Evolutionary conservation across 2,797 vertebrate genomes (phyloP).

Genomic region (Cichlasoma orientale): DNA sequence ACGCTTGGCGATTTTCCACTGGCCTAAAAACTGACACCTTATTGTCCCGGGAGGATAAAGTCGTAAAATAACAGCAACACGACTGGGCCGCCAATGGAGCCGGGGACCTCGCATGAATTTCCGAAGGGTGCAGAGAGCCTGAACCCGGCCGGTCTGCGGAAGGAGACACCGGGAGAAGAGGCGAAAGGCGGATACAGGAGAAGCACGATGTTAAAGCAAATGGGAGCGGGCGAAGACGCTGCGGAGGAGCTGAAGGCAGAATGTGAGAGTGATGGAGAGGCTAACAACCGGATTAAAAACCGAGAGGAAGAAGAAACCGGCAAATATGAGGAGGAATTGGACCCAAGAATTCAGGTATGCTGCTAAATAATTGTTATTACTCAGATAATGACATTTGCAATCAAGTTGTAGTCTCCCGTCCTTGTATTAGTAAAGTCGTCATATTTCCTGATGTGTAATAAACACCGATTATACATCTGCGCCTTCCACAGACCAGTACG

Average conservation of each 20-base stretch:
- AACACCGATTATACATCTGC: not conserved
- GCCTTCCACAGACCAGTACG: not conserved
- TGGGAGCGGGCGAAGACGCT: constrained; percentile 41
- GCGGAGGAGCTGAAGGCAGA: constrained; percentile 29
- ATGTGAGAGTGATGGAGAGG: constrained; percentile 17
- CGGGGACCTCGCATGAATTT: constrained; percentile 68
- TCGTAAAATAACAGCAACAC: not conserved
- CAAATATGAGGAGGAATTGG: constrained; percentile 84
- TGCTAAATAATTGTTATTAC: not conserved
- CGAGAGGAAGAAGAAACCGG: constrained; percentile 46
- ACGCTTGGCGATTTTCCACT: fast-evolving
- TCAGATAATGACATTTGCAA: too few relatives aligned
- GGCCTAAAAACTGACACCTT: not conserved
- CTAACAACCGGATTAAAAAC: constrained; percentile 26
- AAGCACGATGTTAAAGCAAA: constrained; percentile 36
- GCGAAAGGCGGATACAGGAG: constrained; percentile 37
- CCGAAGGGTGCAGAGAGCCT: constrained; percentile 50
- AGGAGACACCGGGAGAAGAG: constrained; percentile 75
- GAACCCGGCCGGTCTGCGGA: constrained; percentile 53
- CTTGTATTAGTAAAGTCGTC: not conserved
- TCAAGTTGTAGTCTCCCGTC: not conserved
- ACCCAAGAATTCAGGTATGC: constrained; percentile 86
- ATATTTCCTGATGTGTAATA: not conserved
- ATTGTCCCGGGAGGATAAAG: not conserved
- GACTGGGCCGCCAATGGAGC: constrained; percentile 76